phyloP scores from a whole-genome alignment of 2,888 invertebrate species.

The Rhodophaea formosa region DNA sequence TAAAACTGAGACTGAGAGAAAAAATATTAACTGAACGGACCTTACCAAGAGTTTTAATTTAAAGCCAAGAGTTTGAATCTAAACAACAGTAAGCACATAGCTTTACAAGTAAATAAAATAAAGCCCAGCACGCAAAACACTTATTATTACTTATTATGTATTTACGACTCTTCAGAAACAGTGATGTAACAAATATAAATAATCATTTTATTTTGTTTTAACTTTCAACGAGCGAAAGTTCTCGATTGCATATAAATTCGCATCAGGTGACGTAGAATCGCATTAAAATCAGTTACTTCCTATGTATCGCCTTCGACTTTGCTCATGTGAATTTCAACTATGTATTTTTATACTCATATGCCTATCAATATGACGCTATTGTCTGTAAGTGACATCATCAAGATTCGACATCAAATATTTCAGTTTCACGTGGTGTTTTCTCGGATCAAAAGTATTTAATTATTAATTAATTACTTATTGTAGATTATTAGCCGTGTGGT shows the following conservation, averaged over 20 bases:
- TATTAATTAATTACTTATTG: too few relatives aligned
- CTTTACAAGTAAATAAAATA: neutral
- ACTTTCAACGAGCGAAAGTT: constrained; percentile 4
- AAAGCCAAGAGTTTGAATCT: too few relatives aligned
- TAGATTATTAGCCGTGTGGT: too few relatives aligned
- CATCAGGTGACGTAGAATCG: neutral
- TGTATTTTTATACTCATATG: too few relatives aligned
- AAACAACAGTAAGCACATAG: neutral
- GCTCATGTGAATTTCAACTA: neutral
- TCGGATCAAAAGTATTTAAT: too few relatives aligned
- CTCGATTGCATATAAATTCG: neutral
- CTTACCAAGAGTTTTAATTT: too few relatives aligned
- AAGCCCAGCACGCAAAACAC: neutral
- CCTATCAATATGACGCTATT: too few relatives aligned
- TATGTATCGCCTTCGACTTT: neutral
- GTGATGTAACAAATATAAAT: neutral
- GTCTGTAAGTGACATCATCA: too few relatives aligned
- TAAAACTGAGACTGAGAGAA: too few relatives aligned
- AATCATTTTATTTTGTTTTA: neutral
- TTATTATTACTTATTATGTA: neutral
- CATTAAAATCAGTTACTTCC: neutral
- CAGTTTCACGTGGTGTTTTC: too few relatives aligned
- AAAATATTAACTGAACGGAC: too few relatives aligned
- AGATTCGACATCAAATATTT: too few relatives aligned
- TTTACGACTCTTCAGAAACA: neutral